These are phyloP conservation scores for Eurytoma californica DNA, from an alignment of 2,888 invertebrate genomes.

Conservation along the genomic window DNA sequence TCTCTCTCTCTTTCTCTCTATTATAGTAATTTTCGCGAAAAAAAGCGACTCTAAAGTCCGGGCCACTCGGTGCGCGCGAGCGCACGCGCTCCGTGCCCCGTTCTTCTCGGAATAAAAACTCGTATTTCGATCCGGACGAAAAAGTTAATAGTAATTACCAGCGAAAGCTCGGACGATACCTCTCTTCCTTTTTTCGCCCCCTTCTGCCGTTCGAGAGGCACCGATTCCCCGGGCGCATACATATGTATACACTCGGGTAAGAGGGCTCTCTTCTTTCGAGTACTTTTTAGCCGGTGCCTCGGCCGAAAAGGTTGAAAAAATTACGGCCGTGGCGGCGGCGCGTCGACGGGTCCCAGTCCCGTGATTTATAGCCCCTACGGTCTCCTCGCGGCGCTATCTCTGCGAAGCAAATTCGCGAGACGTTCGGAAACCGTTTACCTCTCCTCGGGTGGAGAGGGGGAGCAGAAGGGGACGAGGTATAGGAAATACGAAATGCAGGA, in stretches of 20 bases:
- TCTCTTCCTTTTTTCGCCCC: too few relatives aligned
- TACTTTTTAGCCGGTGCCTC: background rate
- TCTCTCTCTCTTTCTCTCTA: constrained; percentile 26
- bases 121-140: constrained; percentile 52
- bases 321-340: constrained; percentile 19
- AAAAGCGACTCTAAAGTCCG: background rate
- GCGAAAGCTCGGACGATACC: constrained; percentile 13
- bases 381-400: constrained; percentile 35
- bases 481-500: constrained; percentile 38
- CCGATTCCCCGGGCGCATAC: constrained; percentile 36
- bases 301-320: constrained; percentile 36
- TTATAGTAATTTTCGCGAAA: constrained; percentile 55
- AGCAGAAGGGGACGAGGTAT: constrained; percentile 14
- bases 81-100: background rate
- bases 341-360: constrained; percentile 52
- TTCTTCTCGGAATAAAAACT: constrained; percentile 54
- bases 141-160: constrained; percentile 54
- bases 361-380: constrained; percentile 52
- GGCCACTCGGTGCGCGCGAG: too few relatives aligned
- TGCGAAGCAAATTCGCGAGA: constrained; percentile 44
- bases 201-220: constrained; percentile 18
- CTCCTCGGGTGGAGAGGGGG: too few relatives aligned
- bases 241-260: constrained; percentile 27
- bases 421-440: constrained; percentile 44
- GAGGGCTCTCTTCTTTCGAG: constrained; percentile 4